Percentiles rank a stretch among this genome's conserved stretches.
These are phyloP conservation scores for Parascotia fuliginaria DNA, from an alignment of 2,888 invertebrate genomes.

Conservation along the genomic window DNA sequence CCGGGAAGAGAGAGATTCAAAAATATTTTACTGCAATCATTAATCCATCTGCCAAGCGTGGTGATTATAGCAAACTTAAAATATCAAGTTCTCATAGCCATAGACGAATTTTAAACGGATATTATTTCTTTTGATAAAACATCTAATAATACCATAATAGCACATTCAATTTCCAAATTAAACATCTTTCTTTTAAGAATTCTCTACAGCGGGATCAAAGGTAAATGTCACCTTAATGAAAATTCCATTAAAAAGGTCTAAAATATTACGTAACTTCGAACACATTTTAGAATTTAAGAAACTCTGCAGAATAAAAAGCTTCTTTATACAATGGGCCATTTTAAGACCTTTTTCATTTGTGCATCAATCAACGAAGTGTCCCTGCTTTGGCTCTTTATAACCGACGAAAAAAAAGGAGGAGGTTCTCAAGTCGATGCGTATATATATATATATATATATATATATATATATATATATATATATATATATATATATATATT, in stretches of 20 bases:
- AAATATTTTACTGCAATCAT: too few relatives aligned
- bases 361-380: conserved; percentile 26
- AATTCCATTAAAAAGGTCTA: conserved; percentile 30
- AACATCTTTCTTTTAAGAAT: conserved; percentile 1
- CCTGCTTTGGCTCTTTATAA: too few relatives aligned
- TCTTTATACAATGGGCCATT: conserved; percentile 21
- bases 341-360: conserved; percentile 33
- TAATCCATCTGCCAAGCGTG: too few relatives aligned
- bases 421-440: too few relatives aligned
- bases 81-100: too few relatives aligned
- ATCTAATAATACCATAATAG: background rate
- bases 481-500: too few relatives aligned
- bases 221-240: conserved; percentile 27
- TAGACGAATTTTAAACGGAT: background rate
- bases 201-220: conserved; percentile 6
- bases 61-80: too few relatives aligned
- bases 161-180: conserved; percentile 2
- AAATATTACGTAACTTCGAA: conserved; percentile 43
- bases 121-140: background rate
- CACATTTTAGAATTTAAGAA: conserved; percentile 37
- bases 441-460: too few relatives aligned
- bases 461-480: too few relatives aligned
- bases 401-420: too few relatives aligned
- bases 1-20: too few relatives aligned
- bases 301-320: conserved; percentile 25